Evolutionary conservation across 2,113 vertebrate species (phyloP).

Genomic region (Tetrax tetrax): DNA sequence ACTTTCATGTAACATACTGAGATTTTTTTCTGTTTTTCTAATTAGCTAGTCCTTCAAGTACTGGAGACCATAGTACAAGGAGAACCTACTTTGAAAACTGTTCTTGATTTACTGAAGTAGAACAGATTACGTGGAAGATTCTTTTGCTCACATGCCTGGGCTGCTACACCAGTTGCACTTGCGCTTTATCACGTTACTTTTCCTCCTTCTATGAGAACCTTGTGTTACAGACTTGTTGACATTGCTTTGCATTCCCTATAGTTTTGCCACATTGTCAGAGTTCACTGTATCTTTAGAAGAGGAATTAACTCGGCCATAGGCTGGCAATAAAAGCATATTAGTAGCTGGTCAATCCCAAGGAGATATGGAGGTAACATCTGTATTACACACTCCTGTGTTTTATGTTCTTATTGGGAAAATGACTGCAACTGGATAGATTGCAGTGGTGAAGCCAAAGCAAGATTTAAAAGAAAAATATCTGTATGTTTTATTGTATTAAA

Average conservation of each 20-base stretch:
- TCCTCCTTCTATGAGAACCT: neutral
- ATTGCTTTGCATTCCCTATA: neutral
- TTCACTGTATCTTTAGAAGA: rapidly evolving
- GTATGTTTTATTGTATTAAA: neutral
- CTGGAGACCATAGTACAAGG: neutral
- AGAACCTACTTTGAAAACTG: neutral
- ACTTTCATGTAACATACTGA: neutral
- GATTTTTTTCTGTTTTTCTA: neutral
- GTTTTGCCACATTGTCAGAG: neutral
- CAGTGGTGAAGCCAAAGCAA: neutral
- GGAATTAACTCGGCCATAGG: neutral
- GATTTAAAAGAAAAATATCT: neutral
- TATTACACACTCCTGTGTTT: neutral
- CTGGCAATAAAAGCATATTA: rapidly evolving
- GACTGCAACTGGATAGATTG: neutral
- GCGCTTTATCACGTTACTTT: neutral
- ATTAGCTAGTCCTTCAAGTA: neutral
- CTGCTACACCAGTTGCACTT: rapidly evolving
- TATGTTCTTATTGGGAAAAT: neutral
- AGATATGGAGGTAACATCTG: neutral
- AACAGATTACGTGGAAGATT: rapidly evolving
- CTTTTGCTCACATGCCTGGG: neutral
- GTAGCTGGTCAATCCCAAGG: neutral
- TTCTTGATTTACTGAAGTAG: neutral
- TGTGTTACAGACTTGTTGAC: neutral